These are phyloP conservation scores for Lamellibrachia columna DNA, from an alignment of 2,888 invertebrate species.

Conservation along the genomic window DNA sequence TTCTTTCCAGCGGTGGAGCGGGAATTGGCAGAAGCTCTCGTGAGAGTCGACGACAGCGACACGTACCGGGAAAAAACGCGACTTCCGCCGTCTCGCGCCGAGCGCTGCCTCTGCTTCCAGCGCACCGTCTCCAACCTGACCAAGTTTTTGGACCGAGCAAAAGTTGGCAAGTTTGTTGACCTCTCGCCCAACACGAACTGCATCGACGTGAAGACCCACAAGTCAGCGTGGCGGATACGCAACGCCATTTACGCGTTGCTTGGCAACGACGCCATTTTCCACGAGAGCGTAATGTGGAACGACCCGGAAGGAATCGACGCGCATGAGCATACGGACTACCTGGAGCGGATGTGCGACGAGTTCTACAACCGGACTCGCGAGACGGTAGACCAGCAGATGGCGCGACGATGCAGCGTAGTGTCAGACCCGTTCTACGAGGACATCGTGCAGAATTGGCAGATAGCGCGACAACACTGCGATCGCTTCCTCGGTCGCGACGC, in stretches of 20 bases:
- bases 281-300: constrained; percentile 45
- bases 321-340: constrained; percentile 48
- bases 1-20: background rate
- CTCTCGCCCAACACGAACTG: constrained; percentile 34
- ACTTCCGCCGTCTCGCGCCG: constrained; percentile 24
- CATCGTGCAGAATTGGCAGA: constrained; percentile 48
- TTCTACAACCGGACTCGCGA: constrained; percentile 43
- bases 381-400: constrained; percentile 46
- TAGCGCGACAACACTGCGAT: constrained; percentile 38
- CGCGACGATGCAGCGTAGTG: constrained; percentile 35
- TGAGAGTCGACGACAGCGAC: constrained; percentile 7
- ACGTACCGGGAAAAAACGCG: background rate
- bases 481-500: constrained; percentile 49
- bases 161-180: constrained; percentile 48
- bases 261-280: constrained; percentile 34
- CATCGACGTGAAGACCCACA: constrained; percentile 42
- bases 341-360: constrained; percentile 43
- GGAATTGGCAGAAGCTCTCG: background rate
- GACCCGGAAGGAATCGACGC: constrained; percentile 47
- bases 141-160: constrained; percentile 24
- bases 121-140: constrained; percentile 30
- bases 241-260: constrained; percentile 37
- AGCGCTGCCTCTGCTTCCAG: constrained; percentile 31
- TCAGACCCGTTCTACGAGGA: constrained; percentile 50
- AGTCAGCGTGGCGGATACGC: constrained; percentile 28